Percentiles rank a stretch among this genome's conserved stretches.
These are phyloP conservation scores for Opisthograptis luteolata DNA, from an alignment of 2,888 invertebrate genomes.

Conservation along the genomic window DNA sequence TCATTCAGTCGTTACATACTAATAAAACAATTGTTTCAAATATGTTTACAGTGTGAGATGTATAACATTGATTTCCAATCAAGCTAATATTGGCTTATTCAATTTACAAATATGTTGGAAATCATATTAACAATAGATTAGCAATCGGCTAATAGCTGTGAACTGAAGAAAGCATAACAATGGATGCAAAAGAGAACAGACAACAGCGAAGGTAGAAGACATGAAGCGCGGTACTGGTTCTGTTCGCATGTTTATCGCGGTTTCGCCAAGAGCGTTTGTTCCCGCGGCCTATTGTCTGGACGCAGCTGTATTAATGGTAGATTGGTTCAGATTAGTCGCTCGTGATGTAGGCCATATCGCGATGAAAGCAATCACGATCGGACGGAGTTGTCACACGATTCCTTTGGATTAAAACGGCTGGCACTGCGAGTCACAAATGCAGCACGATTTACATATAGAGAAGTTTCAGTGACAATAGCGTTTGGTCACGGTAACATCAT, in stretches of 20 bases:
- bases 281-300: conserved; percentile 35
- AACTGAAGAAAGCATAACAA: conserved; percentile 35
- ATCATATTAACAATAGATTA: too few species aligned
- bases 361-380: conserved; percentile 74
- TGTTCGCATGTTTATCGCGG: conserved; percentile 28
- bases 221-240: conserved; percentile 11
- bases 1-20: too few species aligned
- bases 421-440: conserved; percentile 32
- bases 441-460: conserved; percentile 32
- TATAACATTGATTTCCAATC: conserved; percentile 13
- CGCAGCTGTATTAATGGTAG: conserved; percentile 34
- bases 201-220: conserved; percentile 18
- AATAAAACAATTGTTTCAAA: conserved; percentile 8
- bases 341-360: conserved; percentile 66
- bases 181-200: conserved; percentile 33
- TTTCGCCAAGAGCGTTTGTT: conserved; percentile 31
- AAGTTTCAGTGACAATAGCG: conserved; percentile 5
- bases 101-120: conserved; percentile 20
- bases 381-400: conserved; percentile 57
- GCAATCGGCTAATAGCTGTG: conserved; percentile 13
- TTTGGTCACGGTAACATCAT: neutral
- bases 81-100: neutral
- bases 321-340: conserved; percentile 55
- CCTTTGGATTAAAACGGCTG: conserved; percentile 48
- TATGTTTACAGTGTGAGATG: conserved; percentile 1